phyloP scores from a whole-genome alignment of 2,113 vertebrate species.

The Microtus pennsylvanicus region DNA sequence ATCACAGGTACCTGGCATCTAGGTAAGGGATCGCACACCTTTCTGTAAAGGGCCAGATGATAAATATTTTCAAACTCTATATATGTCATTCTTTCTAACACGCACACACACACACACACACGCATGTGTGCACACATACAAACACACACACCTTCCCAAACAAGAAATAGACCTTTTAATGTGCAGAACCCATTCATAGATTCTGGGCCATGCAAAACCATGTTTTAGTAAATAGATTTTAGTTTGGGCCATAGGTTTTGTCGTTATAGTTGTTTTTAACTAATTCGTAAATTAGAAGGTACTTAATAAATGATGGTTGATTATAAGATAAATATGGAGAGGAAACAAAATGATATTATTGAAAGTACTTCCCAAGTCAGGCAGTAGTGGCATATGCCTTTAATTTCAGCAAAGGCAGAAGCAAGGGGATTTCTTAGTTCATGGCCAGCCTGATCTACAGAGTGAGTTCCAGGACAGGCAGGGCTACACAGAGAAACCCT shows the following conservation, averaged over 20 bases:
- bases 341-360: not conserved
- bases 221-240: not conserved
- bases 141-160: not conserved
- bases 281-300: not conserved
- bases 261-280: not conserved
- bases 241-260: not conserved
- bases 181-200: not conserved
- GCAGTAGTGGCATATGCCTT: not conserved
- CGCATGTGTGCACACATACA: not conserved
- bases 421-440: not conserved
- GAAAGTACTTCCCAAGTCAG: not conserved
- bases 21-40: not conserved
- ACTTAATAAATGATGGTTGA: not conserved
- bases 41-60: not conserved
- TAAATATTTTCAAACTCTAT: not conserved
- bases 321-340: not conserved
- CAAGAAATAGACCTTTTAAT: not conserved
- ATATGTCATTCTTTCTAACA: not conserved
- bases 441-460: not conserved
- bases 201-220: not conserved
- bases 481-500: too few relatives aligned
- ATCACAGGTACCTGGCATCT: not conserved
- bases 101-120: not conserved
- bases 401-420: not conserved
- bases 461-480: not conserved